Base-by-base conservation (phyloP, 2,888 invertebrate species). In the Teinopalpus imperialis region DNA sequence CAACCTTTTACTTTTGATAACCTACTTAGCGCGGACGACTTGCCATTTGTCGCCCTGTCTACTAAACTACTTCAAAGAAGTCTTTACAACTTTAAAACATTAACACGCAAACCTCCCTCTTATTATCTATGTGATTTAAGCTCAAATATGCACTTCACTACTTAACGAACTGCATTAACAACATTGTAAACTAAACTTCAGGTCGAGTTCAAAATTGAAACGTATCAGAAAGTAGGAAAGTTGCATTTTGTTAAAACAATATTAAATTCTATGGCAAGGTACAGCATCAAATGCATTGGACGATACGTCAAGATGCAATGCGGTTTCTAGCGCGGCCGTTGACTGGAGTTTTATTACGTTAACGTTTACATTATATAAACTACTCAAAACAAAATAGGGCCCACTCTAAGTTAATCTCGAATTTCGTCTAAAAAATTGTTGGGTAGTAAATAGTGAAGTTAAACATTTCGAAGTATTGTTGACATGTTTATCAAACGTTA, bases 1-100 rank as follows among this genome's bases (percentile, higher is more conserved):
- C 52, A 63, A 69, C 63, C 63, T 68, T 68, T 68, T 62, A 63
- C 66, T 68, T 64, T 67, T 65, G 58, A 58, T 60, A 63, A 56
- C 61, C 59, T 49, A 60, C 61, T 62, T 62, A 51, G 43, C 50
- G 49, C 48, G 41, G 52, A 44, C 53, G 34, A 18, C 39, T 30
- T 30, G 43, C 58, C 56, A 57, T 56, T 51, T 58, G 60, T 32
- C 30, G 34, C 40, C 43, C 39, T 26, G 35, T 49, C 51, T n/a
- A n/a, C n/a, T 51, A 55, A 53, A 52, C 59, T 53, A 58, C 55
- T 57, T 52, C 52, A 56, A 54, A 57, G 45, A 50, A 23, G 44
- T 39, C 40, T 34, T 31, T 21, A 45, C 51, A 35, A 46, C 24
- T 12, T 40, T 34, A 51, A 10, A 31, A 24, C 14, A 13, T 41